Evolutionary conservation across 92 coral and sea anemone genomes (phyloP).

Genomic region (Siderastrea siderea): DNA sequence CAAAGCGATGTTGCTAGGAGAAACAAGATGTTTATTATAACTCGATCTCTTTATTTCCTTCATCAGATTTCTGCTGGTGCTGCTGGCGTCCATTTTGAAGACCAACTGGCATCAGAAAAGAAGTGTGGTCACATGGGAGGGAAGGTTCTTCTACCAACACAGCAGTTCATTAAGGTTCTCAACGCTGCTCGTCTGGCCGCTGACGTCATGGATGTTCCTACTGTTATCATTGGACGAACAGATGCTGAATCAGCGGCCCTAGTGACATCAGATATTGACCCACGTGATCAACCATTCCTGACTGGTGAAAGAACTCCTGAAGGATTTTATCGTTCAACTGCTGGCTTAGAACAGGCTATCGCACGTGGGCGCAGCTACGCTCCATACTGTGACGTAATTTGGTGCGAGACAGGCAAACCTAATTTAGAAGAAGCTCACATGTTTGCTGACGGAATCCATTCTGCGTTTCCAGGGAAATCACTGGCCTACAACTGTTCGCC

Average conservation of each 20-base stretch:
- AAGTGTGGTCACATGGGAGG: constrained; percentile 99
- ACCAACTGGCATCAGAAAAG: constrained; percentile 99
- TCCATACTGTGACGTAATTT: constrained; percentile 96
- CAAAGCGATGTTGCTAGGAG: too few species aligned
- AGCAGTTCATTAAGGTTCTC: constrained; percentile 91
- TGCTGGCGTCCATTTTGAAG: constrained; percentile 96
- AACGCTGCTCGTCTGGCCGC: constrained; percentile 98
- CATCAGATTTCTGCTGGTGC: constrained; percentile 95
- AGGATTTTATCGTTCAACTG: constrained; percentile 87
- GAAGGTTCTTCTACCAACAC: constrained; percentile 95
- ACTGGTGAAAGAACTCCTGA: constrained; percentile 98
- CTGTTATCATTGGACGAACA: constrained; percentile 95
- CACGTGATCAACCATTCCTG: constrained; percentile 92
- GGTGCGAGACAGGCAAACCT: constrained; percentile 99
- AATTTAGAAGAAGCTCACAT: constrained; percentile 90
- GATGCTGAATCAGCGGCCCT: constrained; percentile 98
- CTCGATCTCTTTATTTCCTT: background rate
- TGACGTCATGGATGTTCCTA: constrained; percentile 90
- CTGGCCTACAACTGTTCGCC: constrained; percentile 99
- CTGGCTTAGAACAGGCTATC: constrained; percentile 96
- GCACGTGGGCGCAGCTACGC: constrained; percentile 95
- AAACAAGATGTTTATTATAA: too few species aligned
- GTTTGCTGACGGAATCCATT: constrained; percentile 94
- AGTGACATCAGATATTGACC: constrained; percentile 96
- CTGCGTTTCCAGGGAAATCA: constrained; percentile 93